A percentile compares a stretch with the other conserved stretches of the same genome.
Evolutionary conservation across 2,888 invertebrate species (phyloP).

Genomic region (Limnephilus marmoratus): DNA sequence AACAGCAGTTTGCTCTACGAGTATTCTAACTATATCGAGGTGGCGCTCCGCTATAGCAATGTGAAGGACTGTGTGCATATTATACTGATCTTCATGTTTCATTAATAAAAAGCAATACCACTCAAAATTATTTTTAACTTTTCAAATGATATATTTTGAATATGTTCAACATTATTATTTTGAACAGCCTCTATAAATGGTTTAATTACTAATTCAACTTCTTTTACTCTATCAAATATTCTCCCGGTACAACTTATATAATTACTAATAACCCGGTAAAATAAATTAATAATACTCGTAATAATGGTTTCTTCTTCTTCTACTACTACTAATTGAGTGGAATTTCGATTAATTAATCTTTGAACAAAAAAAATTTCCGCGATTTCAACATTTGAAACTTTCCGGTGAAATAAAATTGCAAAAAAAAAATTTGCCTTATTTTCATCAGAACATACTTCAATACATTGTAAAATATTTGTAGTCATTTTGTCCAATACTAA

Average conservation of each 20-base stretch:
- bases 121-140: background rate
- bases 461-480: background rate
- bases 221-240: background rate
- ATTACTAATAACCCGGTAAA: too few relatives aligned
- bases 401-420: background rate
- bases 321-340: too few relatives aligned
- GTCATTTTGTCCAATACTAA: background rate
- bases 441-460: background rate
- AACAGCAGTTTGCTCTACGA: background rate
- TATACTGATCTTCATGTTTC: background rate
- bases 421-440: background rate
- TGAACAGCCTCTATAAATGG: too few relatives aligned
- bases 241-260: too few relatives aligned
- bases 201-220: too few relatives aligned
- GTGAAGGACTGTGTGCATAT: background rate
- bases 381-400: background rate
- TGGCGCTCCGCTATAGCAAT: background rate
- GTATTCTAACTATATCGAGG: background rate
- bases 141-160: background rate
- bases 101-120: background rate
- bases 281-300: too few relatives aligned
- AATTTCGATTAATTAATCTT: background rate
- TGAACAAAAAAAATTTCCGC: background rate
- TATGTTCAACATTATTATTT: background rate
- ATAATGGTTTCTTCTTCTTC: too few relatives aligned